A percentile compares a stretch with the other conserved stretches of the same genome.
Evolutionary conservation across 37 sponge, comb jelly and placozoan genomes (phyloP).

Genomic region (Lycopodina hypogea): DNA sequence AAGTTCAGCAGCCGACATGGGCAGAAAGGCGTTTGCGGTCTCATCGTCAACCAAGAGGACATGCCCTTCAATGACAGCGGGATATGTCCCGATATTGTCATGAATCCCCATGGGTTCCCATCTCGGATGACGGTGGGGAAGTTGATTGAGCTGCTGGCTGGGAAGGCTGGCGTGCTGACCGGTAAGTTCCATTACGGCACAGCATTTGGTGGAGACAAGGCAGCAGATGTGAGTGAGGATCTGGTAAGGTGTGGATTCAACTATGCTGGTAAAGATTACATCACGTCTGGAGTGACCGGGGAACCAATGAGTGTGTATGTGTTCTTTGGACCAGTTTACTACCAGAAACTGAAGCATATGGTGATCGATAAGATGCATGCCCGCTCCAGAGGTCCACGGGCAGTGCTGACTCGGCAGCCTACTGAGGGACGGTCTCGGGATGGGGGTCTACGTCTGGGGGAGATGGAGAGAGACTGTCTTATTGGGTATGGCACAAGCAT

Average conservation of each 20-base stretch:
- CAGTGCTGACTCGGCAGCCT: constrained; percentile 94
- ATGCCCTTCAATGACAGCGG: constrained; percentile 95
- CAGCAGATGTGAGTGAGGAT: constrained; percentile 78
- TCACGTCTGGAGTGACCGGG: constrained; percentile 97
- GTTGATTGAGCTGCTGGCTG: constrained; percentile 91
- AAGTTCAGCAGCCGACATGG: constrained; percentile 99
- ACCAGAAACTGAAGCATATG: constrained; percentile 99
- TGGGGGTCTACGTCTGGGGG: constrained; percentile 96
- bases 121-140: constrained; percentile 99
- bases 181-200: constrained; percentile 95
- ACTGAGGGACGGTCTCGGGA: constrained; percentile 98
- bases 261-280: constrained; percentile 93
- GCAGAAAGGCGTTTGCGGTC: constrained; percentile 98
- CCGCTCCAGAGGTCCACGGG: constrained; percentile 91
- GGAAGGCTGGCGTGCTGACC: constrained; percentile 90
- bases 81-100: constrained; percentile 93
- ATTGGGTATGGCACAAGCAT: constrained; percentile 98
- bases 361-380: constrained; percentile 99
- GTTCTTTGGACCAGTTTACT: constrained; percentile 98
- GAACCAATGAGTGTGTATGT: constrained; percentile 91
- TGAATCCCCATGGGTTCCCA: constrained; percentile 99
- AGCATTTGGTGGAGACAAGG: constrained; percentile 87
- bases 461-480: constrained; percentile 99
- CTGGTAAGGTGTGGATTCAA: constrained; percentile 88
- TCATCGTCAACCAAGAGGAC: constrained; percentile 94